Percentiles rank a stretch among this genome's conserved stretches.
Evolutionary conservation across 1,140 invertebrate genomes (phyloP).

Genomic region (Ceratosolen solmsi): DNA sequence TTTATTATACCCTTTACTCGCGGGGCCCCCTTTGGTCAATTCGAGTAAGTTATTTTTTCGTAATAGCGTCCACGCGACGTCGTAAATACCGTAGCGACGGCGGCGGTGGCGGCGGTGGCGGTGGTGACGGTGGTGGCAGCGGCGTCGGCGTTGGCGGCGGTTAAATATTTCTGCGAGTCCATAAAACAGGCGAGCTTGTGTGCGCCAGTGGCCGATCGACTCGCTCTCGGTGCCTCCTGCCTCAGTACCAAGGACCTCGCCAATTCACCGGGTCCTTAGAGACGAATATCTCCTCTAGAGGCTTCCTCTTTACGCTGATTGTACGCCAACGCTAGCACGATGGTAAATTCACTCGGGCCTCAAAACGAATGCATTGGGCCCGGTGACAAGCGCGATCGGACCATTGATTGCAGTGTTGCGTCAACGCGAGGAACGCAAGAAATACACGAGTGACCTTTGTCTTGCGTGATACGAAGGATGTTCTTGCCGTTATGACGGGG

Average conservation of each 20-base stretch:
- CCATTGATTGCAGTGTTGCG: no score
- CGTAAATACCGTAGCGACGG: neutral
- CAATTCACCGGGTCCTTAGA: no score
- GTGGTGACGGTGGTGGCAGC: neutral
- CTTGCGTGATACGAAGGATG: no score
- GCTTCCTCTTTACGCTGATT: no score
- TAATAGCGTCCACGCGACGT: conserved; percentile 30
- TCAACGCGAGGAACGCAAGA: no score
- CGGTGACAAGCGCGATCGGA: no score
- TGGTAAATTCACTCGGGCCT: neutral
- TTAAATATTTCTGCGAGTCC: conserved; percentile 29
- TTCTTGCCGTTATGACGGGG: no score
- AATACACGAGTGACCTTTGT: no score
- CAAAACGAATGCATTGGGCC: neutral
- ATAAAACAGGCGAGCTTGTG: neutral
- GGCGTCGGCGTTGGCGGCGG: neutral
- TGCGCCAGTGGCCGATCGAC: neutral
- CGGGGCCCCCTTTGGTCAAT: conserved; percentile 42
- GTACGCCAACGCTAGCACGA: no score
- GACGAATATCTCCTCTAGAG: no score
- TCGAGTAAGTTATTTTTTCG: conserved; percentile 39
- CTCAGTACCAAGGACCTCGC: no score
- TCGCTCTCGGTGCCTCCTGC: neutral
- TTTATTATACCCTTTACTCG: conserved; percentile 33
- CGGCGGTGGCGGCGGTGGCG: no score